Evolutionary conservation across 2,888 invertebrate species (phyloP), one percentile per base, ranked within the genome.

Genomic region (Orthosia cruda): DNA sequence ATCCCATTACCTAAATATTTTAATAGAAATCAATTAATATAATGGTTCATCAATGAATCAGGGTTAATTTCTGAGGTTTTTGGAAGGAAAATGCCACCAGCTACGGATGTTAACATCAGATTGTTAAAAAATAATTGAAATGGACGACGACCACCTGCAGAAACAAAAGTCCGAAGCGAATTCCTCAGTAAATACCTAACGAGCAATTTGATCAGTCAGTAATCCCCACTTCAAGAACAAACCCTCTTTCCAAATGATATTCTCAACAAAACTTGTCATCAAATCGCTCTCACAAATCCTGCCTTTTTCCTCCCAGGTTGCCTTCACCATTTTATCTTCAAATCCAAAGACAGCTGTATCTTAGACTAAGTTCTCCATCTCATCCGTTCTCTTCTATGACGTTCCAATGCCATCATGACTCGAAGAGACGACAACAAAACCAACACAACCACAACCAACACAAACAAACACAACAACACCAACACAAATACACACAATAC

Each of bases 11-110:
- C 26, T 26, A 26, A 26, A 26, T 26, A 3, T 26, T 26, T 26
- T 32, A 61, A 9, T 13, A 2, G 5, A 63, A 65, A 0, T 26
- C 15, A 13, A 45, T 18, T 47, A 20, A 16, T 45, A 47, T 23
- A 62, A n/a, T 23, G 3, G 54, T 7, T 32, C 13, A 49, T 69
- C 18, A 52, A 45, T 58, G 65, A 73, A 20, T 58, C 45, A 66
- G 18, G 11, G 3, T 52, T 50, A 0, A 3, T 18, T 74, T n/a
- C 32, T 13, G 4, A 20, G 11, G 58, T 52, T 32, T 32, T 59
- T 3, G 11, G 3, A 2, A 66, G 4, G 26, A 50, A 15, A 65
- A 26, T 26, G 1, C n/a, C 4, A 57, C 20, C 4, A 15, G 12
- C 3, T 15, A 9, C 45, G 0, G 0, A 20, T 69, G 18, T n/a